Conservation (phyloP, 2,888 invertebrate genomes). For the Tridacna gigas region DNA sequence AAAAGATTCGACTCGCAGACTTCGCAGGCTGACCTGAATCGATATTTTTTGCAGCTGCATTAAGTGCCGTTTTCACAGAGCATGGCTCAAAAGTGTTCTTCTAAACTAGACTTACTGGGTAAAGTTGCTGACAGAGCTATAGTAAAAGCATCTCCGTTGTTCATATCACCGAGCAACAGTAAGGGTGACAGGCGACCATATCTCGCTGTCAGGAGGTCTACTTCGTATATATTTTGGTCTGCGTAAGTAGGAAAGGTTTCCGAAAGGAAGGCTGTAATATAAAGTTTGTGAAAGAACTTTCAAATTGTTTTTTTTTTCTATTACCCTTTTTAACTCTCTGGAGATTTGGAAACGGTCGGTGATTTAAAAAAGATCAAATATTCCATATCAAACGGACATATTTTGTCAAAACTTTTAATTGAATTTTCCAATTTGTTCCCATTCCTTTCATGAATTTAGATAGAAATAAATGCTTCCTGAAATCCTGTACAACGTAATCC, state of each 20-base stretch:
- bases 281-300: background rate
- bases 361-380: background rate
- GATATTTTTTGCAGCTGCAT: no score
- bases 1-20: no score
- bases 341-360: background rate
- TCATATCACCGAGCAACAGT: conserved; percentile 4
- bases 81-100: no score
- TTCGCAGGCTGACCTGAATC: no score
- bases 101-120: conserved; percentile 5
- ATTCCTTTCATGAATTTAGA: no score
- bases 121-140: background rate
- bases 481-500: no score
- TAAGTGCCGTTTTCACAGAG: no score
- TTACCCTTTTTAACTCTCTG: background rate
- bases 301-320: background rate
- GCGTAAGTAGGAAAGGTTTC: background rate
- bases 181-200: background rate
- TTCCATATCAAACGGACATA: no score
- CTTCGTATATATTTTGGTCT: background rate
- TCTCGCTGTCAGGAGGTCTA: background rate
- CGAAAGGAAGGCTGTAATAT: background rate
- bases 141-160: conserved; percentile 4
- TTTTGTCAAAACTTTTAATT: no score
- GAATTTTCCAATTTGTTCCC: no score
- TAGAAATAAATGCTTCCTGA: no score